A percentile compares a stretch with the other conserved stretches of the same genome.
phyloP scores from a whole-genome alignment of 2,797 vertebrate species.

The Pangasius mekongensis region DNA sequence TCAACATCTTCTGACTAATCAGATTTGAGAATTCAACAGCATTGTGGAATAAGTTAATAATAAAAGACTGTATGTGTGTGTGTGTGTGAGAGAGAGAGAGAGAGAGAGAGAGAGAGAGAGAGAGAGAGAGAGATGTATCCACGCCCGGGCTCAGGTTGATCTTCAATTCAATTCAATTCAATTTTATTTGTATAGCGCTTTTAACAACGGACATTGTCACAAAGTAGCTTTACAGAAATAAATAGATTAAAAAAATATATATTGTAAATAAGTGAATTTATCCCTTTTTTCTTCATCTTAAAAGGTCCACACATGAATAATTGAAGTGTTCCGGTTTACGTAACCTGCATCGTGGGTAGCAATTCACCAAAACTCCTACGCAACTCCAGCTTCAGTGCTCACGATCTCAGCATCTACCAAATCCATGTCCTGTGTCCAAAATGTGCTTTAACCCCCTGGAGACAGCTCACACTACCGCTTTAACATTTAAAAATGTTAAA shows the following conservation, averaged over 20 bases:
- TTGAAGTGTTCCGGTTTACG: conserved; percentile 65
- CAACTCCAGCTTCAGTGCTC: background rate
- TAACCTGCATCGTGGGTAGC: conserved; percentile 53
- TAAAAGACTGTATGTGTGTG: background rate
- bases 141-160: conserved; percentile 32
- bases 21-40: background rate
- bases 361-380: conserved; percentile 17
- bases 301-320: conserved; percentile 67
- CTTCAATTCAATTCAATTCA: background rate
- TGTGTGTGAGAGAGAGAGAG: background rate
- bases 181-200: too few relatives aligned
- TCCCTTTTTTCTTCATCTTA: background rate
- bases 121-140: conserved; percentile 44
- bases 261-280: too few relatives aligned
- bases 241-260: too few relatives aligned
- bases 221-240: too few relatives aligned
- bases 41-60: background rate
- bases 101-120: conserved; percentile 21
- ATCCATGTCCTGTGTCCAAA: background rate
- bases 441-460: background rate
- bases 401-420: background rate
- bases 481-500: background rate
- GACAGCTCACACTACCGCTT: background rate
- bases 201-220: too few relatives aligned
- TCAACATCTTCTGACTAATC: background rate